phyloP scores from a whole-genome alignment of 2,113 vertebrate genomes.

The Anthoscopus minutus region DNA sequence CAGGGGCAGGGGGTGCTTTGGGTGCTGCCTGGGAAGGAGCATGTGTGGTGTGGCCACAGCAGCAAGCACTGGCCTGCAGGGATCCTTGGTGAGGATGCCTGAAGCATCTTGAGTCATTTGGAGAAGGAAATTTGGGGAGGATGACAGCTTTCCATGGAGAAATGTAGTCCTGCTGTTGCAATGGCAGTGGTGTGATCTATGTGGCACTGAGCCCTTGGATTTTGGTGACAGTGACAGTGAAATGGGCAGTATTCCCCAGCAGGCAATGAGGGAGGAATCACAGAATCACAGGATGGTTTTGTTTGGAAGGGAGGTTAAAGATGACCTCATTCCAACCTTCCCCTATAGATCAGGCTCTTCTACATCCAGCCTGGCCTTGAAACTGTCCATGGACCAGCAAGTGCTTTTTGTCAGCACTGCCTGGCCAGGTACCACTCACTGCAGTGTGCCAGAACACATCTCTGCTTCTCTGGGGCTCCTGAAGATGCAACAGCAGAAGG shows the following conservation, averaged over 20 bases:
- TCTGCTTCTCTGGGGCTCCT: accelerated
- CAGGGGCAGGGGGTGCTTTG: neutral
- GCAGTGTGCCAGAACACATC: accelerated
- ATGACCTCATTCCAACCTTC: neutral
- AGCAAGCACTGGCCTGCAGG: accelerated
- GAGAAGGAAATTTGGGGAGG: neutral
- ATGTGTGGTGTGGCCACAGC: accelerated
- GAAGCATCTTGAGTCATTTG: accelerated
- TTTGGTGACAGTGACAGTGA: neutral
- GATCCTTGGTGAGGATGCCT: neutral
- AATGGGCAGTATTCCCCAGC: neutral
- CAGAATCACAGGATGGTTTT: neutral
- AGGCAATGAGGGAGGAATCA: neutral
- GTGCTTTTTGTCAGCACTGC: accelerated
- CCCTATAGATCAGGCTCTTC: neutral
- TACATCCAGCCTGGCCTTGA: neutral
- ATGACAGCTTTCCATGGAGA: neutral
- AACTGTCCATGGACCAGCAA: accelerated
- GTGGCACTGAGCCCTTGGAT: neutral
- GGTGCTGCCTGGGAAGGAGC: neutral
- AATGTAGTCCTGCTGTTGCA: neutral
- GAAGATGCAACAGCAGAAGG: neutral
- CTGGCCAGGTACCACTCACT: too few relatives aligned
- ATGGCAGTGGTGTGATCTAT: accelerated
- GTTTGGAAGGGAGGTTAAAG: neutral